These are phyloP conservation scores for Pristionchus maxplancki DNA, from an alignment of 2,888 invertebrate genomes.

Conservation along the genomic window DNA sequence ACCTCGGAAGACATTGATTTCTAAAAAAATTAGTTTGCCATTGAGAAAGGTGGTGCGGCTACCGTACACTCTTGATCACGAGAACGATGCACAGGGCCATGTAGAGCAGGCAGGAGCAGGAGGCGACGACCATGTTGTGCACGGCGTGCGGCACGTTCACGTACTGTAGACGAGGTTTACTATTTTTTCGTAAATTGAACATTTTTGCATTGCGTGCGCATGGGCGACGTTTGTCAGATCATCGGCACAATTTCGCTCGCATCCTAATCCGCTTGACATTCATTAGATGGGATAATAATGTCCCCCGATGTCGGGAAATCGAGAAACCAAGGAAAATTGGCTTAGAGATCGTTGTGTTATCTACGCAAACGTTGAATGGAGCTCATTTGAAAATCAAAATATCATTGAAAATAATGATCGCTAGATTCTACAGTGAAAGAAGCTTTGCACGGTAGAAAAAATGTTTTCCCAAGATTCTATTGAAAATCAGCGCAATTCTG, in stretches of 20 bases:
- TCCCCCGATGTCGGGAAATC: not conserved
- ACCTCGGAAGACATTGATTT: not conserved
- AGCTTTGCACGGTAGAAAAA: not conserved
- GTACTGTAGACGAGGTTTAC: conserved; percentile 11
- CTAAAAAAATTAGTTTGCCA: not conserved
- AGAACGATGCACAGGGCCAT: conserved; percentile 13
- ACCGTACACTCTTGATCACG: conserved; percentile 36
- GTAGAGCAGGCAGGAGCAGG: conserved; percentile 27
- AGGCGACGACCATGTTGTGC: conserved; percentile 41
- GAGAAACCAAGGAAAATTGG: not conserved
- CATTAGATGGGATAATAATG: not conserved
- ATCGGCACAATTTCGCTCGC: not conserved
- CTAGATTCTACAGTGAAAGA: not conserved
- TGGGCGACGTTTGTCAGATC: not conserved
- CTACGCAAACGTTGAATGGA: not conserved
- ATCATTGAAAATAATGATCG: not conserved
- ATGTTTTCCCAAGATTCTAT: too few species aligned
- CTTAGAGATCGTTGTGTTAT: not conserved
- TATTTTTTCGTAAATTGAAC: not conserved
- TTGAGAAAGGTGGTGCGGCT: not conserved
- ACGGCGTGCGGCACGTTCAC: conserved; percentile 30
- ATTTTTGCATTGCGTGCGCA: conserved; percentile 8
- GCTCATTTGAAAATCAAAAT: not conserved
- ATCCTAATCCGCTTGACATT: not conserved
- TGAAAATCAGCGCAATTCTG: not conserved